Conservation (phyloP, 2,113 vertebrate genomes). For the Tragulus kanchil region DNA sequence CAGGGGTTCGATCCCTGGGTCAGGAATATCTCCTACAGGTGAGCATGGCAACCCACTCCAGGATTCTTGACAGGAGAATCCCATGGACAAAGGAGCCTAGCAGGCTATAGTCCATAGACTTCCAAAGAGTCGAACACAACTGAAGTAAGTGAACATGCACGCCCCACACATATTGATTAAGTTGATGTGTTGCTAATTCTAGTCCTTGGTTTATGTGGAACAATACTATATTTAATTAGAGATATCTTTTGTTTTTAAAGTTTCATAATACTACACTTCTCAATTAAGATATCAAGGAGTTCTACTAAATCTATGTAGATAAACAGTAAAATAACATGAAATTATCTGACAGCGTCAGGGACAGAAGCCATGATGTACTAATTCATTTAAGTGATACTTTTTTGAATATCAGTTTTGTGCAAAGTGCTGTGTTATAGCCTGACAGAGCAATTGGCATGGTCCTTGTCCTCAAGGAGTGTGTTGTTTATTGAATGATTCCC, state of each 20-base stretch:
- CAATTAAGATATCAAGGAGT: background rate
- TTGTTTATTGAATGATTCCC: background rate
- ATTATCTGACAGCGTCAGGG: background rate
- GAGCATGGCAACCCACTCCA: background rate
- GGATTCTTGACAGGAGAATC: background rate
- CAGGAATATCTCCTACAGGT: background rate
- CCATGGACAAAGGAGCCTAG: background rate
- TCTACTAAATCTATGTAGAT: background rate
- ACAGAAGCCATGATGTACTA: background rate
- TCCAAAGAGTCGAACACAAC: background rate
- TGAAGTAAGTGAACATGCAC: background rate
- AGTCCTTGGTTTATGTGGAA: background rate
- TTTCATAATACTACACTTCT: background rate
- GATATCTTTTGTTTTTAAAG: background rate
- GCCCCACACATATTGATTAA: background rate
- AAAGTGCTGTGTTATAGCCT: background rate
- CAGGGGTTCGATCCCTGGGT: background rate
- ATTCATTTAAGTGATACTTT: conserved; percentile 4
- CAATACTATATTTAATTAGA: background rate
- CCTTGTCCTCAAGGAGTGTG: background rate
- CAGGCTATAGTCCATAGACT: background rate
- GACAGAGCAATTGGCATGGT: background rate
- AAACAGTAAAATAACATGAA: background rate
- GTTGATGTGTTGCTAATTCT: background rate
- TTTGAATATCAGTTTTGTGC: background rate